Conservation (phyloP, 2,113 vertebrate genomes). For the Mormyrus lacerda region DNA sequence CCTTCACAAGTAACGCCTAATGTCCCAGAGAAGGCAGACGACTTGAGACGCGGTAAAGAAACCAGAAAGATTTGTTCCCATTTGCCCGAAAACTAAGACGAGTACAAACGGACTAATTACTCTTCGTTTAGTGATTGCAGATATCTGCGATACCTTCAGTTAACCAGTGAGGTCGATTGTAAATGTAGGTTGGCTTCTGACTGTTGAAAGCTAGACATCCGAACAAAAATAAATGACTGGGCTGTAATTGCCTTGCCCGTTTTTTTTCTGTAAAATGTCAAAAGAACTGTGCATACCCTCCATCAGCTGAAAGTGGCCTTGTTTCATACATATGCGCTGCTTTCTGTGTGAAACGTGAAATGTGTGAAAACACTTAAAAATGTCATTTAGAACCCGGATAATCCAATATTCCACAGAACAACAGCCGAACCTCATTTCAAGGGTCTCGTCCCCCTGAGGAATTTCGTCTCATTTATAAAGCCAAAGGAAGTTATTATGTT, state of each 20-base stretch:
- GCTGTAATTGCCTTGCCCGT: neutral
- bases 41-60: neutral
- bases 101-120: neutral
- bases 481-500: neutral
- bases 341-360: no score
- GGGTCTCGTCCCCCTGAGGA: neutral
- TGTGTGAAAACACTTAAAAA: neutral
- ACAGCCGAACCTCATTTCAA: neutral
- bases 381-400: neutral
- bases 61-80: neutral
- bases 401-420: slow-evolving; percentile 2
- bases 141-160: neutral
- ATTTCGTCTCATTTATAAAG: neutral
- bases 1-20: neutral
- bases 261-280: slow-evolving; percentile 11
- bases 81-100: neutral
- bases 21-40: neutral
- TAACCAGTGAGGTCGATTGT: neutral
- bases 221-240: neutral
- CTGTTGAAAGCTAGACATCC: neutral
- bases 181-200: neutral
- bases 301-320: neutral
- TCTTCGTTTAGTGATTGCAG: neutral
- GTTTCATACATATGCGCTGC: neutral
- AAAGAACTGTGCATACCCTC: neutral